A percentile compares a stretch with the other conserved stretches of the same genome.
Evolutionary conservation across 2,113 vertebrate genomes (phyloP).

Genomic region (Lycaon pictus): DNA sequence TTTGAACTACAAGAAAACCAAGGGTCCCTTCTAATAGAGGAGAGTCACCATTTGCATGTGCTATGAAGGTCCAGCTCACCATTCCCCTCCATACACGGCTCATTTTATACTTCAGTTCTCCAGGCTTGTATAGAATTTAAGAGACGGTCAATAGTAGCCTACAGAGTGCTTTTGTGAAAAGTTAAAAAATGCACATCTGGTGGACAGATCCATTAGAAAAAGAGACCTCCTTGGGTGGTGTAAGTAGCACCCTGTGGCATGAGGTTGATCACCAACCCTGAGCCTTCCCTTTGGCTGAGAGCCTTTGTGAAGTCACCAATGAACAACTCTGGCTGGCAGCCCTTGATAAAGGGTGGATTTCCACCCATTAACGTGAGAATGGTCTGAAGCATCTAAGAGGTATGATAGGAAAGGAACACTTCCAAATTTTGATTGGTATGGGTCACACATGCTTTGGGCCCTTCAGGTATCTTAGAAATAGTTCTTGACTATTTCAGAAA

Average conservation of each 20-base stretch:
- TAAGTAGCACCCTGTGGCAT: neutral
- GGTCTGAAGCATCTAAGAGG: neutral
- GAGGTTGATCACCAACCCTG: too few relatives aligned
- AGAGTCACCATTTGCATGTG: neutral
- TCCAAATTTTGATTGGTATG: neutral
- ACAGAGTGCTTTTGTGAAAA: neutral
- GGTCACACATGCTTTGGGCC: neutral
- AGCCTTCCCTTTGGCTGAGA: rapidly evolving
- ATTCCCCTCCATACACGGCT: neutral
- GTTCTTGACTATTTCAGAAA: neutral
- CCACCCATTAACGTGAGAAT: neutral
- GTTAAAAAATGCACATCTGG: neutral
- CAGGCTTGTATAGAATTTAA: neutral
- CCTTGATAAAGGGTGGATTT: neutral
- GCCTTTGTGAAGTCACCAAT: neutral
- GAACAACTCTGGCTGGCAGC: neutral
- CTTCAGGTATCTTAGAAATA: neutral
- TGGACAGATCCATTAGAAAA: neutral
- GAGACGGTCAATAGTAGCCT: neutral
- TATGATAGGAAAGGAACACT: neutral
- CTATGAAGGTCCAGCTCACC: neutral
- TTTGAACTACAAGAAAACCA: neutral
- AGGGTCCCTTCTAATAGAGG: neutral
- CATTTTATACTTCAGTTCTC: neutral
- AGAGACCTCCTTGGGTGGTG: neutral